Base-by-base conservation (phyloP, 2,797 vertebrate species). In the Buceros bicornis region DNA sequence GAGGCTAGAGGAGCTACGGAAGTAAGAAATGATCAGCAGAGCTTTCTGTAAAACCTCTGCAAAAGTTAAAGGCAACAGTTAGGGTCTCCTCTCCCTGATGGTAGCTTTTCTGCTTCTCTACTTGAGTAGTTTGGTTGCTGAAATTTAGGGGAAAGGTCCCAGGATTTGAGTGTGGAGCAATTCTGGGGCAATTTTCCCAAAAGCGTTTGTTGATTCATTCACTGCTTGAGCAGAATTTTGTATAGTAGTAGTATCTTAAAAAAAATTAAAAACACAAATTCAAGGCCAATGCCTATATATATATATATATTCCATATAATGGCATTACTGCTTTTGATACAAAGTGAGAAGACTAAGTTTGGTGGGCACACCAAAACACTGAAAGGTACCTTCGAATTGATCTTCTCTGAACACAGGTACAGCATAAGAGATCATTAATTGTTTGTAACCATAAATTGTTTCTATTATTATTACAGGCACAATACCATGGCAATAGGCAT, bases 401-500 rank as follows among this genome's bases (percentile, higher is more conserved):
- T 60, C 14, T 83, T 69, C 31, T 86, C 31, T 48, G 57, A 87
- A 64, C 22, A 33, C 5, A 9, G 2, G 5, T 21, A 37, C 40
- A 74, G 65, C 43, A 28, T 53, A 13, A 37, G 25, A 16, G 48
- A 22, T 50, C 54, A 54, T 29, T 73, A 43, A 65, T 62, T 40
- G 48, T 42, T 48, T 76, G 15, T 92, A 73, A 80, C 10, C n/a
- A n/a, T 57, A 7, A 74, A 70, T 77, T 87, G 16, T 72, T 94
- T 83, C 42, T 40, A 40, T 40, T 40, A 51, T n/a, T n/a, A 53
- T 79, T 87, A 35, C 91, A 99, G 99, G 96, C 99, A 99, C 96
- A 98, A 98, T 96, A 99, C 99, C 29, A 99, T 99, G 99, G 99
- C 99, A 45, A 99, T 99, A 42, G 99, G 99, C 26, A 99, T 99